Base-by-base conservation (phyloP, 2,888 invertebrate genomes). In the Mythimna albipuncta region DNA sequence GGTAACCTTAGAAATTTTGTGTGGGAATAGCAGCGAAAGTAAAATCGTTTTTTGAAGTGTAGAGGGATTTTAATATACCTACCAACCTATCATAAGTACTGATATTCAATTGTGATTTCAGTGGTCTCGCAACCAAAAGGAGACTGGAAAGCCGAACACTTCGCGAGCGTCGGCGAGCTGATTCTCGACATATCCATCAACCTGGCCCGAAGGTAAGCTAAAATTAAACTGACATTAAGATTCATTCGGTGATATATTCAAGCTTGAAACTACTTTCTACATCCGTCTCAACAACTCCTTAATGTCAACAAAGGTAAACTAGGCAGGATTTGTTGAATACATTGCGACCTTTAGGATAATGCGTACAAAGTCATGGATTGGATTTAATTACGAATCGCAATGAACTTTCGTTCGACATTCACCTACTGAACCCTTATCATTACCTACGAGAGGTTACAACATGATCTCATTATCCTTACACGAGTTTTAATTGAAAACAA, bases 101-200 rank as follows among this genome's bases (percentile, higher is more conserved):
- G 58, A 74, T 35, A 54, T 59, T 61, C 6, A 19, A 52, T 66
- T 76, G 63, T 72, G 21, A 59, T 16, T 64, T n/a, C 95, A 99
- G 98, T 98, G 93, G 98, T 98, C 44, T 97, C 98, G 16, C 97
- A 97, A 87, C 98, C 98, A 0, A 97, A 98, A 89, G 97, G 97
- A 26, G 98, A 98, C 84, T 98, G 98, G 98, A 98, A 98, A 89
- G 97, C 98, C 0, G 98, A 98, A 93, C 98, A 99, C 89, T 97
- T 98, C 84, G 98, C 98, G 54, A 98, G 98, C 47, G 98, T 98
- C 63, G 99, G 98, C 52, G 98, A 99, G 94, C 96, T 99, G 52
- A 96, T 99, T 58, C 96, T 99, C 83, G 99, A 99, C 91, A 97
- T 99, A 89, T 98, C 98, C 50, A 97, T 98, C 86, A 98, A 97